Evolutionary conservation across 2,888 invertebrate species (phyloP).

Genomic region (Acanthopleura granulata): DNA sequence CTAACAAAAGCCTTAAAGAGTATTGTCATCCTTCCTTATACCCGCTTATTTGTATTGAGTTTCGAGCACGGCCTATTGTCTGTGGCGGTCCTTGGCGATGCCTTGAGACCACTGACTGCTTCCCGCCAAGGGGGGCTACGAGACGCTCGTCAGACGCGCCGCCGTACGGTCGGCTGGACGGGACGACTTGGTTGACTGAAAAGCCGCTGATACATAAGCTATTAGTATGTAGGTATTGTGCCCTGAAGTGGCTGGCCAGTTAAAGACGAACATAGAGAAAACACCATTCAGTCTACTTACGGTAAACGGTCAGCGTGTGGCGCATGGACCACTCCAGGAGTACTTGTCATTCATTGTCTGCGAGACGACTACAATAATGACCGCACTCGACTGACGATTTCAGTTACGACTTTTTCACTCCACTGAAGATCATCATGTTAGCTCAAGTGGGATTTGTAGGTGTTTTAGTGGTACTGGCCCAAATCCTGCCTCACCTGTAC

Average conservation of each 20-base stretch:
- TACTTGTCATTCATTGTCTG: constrained; percentile 1
- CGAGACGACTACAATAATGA: not conserved
- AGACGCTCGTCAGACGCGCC: not conserved
- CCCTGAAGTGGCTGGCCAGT: not conserved
- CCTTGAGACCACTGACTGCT: not conserved
- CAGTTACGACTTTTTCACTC: too few species aligned
- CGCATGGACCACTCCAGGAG: not conserved
- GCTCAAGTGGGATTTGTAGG: too few species aligned
- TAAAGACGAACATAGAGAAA: not conserved
- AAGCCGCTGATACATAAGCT: not conserved
- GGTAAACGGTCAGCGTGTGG: not conserved
- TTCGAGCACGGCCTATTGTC: not conserved
- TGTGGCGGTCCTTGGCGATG: too few species aligned
- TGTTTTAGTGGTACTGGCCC: too few species aligned
- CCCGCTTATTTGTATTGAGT: not conserved
- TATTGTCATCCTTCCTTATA: not conserved
- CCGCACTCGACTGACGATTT: not conserved
- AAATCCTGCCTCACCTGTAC: not conserved
- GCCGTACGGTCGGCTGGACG: not conserved
- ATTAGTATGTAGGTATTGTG: constrained; percentile 13
- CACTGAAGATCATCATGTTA: too few species aligned
- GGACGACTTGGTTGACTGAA: not conserved
- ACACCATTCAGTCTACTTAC: not conserved
- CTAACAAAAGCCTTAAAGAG: not conserved
- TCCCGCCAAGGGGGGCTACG: not conserved